These are phyloP conservation scores for Macrotrachela quadricornifera DNA, from an alignment of 1,140 invertebrate genomes.

Conservation along the genomic window DNA sequence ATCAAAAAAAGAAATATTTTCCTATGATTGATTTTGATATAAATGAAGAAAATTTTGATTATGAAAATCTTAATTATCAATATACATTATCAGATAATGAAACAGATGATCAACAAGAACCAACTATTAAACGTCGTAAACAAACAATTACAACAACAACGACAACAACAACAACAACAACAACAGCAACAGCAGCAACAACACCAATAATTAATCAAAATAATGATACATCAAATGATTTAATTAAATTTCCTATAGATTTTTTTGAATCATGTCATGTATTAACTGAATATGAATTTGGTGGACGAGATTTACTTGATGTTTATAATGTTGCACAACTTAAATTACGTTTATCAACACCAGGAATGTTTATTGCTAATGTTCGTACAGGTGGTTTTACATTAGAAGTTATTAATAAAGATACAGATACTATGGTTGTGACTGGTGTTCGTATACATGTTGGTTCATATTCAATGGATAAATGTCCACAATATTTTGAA, in stretches of 20 bases:
- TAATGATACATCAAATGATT: too few species aligned
- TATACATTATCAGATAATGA: too few species aligned
- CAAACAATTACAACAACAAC: too few species aligned
- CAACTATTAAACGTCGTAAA: too few species aligned
- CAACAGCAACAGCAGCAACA: constrained; percentile 32
- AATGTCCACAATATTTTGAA: constrained; percentile 60
- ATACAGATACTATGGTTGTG: constrained; percentile 44
- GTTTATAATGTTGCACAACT: constrained; percentile 83
- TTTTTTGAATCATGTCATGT: constrained; percentile 83
- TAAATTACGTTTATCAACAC: constrained; percentile 67
- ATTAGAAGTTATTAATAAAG: constrained; percentile 62
- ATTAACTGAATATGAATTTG: constrained; percentile 71
- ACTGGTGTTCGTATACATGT: constrained; percentile 56
- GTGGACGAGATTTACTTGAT: constrained; percentile 78
- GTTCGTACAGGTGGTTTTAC: constrained; percentile 56
- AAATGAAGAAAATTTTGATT: too few species aligned
- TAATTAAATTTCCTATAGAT: constrained; percentile 55
- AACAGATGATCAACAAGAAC: too few species aligned
- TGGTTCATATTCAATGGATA: constrained; percentile 60
- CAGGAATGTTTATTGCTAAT: constrained; percentile 32
- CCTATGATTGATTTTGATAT: too few species aligned
- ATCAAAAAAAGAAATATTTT: too few species aligned
- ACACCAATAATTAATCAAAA: constrained; percentile 36
- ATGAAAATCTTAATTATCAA: too few species aligned
- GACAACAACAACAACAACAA: constrained; percentile 37